Percentiles rank a stretch among this genome's conserved stretches.
Evolutionary conservation across 2,113 vertebrate species (phyloP).

Genomic region (Platycercus adscitus): DNA sequence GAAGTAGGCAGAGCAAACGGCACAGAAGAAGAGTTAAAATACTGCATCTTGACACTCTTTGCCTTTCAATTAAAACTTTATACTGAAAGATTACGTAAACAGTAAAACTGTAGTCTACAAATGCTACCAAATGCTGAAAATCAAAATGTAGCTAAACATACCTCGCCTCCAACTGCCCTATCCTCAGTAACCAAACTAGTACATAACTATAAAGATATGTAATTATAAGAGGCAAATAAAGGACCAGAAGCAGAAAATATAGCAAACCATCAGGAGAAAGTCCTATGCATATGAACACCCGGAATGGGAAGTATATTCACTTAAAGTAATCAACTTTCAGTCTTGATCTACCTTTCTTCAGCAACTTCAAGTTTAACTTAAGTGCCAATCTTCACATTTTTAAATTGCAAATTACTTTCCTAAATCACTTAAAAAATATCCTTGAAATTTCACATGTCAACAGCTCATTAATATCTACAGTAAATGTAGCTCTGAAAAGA

Average conservation of each 20-base stretch:
- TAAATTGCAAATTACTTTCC: constrained; percentile 77
- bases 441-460: constrained; percentile 77
- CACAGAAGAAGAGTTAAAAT: background rate
- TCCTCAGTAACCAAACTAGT: background rate
- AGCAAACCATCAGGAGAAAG: background rate
- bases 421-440: constrained; percentile 78
- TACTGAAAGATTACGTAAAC: background rate
- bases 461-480: constrained; percentile 76
- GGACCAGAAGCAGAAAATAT: background rate
- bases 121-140: background rate
- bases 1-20: background rate
- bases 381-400: constrained; percentile 64
- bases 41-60: background rate
- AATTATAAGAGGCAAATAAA: background rate
- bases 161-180: background rate
- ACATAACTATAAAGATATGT: background rate
- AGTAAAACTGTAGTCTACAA: background rate
- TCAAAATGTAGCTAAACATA: background rate
- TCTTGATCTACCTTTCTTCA: constrained; percentile 48
- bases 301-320: background rate
- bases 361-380: constrained; percentile 64
- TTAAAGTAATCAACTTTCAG: constrained; percentile 40
- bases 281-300: background rate
- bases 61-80: background rate
- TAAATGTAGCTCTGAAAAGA: constrained; percentile 73